Conservation (phyloP, 2,113 vertebrate genomes). For the Lampris megalopsis region DNA sequence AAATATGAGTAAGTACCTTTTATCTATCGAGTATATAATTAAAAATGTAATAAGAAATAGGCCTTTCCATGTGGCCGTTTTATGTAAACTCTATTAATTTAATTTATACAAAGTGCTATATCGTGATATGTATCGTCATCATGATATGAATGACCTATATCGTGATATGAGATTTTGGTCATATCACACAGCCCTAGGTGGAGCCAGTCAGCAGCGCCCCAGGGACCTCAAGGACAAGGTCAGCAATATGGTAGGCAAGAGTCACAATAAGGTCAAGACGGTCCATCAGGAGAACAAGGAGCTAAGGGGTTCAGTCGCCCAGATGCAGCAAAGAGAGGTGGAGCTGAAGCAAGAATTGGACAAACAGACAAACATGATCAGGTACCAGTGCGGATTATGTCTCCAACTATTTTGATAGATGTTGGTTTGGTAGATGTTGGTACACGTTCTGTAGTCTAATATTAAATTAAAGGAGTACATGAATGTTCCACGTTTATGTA, state of each 20-base stretch:
- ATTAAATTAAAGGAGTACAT: neutral
- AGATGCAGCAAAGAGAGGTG: constrained; percentile 22
- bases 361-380: constrained; percentile 34
- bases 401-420: no score
- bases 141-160: no score
- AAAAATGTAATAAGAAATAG: no score
- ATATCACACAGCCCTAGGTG: no score
- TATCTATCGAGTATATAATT: no score
- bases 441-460: neutral
- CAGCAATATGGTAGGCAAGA: constrained; percentile 73
- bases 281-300: constrained; percentile 47
- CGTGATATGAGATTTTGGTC: no score
- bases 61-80: no score
- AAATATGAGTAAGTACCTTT: no score
- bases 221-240: constrained; percentile 87
- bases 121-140: no score
- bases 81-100: no score
- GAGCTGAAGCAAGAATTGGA: constrained; percentile 33
- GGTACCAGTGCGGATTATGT: constrained; percentile 5
- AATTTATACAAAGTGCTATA: no score
- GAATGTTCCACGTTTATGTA: no score
- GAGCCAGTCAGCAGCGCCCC: constrained; percentile 66
- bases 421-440: constrained; percentile 1
- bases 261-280: constrained; percentile 44
- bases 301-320: constrained; percentile 34